phyloP scores from a whole-genome alignment of 2,113 vertebrate species.

The Lampris megalopsis region DNA sequence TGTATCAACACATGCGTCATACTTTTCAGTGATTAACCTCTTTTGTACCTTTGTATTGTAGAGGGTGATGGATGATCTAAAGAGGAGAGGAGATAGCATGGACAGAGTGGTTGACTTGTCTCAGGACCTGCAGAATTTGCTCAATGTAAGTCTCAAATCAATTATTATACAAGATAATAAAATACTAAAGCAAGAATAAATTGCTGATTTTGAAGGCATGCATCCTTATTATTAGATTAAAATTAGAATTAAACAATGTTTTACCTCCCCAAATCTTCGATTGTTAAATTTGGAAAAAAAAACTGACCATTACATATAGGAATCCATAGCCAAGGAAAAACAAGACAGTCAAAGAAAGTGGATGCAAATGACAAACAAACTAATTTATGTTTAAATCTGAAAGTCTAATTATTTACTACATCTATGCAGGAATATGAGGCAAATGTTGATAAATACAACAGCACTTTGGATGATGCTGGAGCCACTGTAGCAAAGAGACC shows the following conservation, averaged over 20 bases:
- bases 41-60: conserved; percentile 64
- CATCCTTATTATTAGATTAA: too few species aligned
- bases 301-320: too few species aligned
- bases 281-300: too few species aligned
- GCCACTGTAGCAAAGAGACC: conserved; percentile 76
- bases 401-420: conserved; percentile 13
- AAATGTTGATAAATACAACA: conserved; percentile 87
- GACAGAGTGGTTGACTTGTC: conserved; percentile 83
- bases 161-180: neutral
- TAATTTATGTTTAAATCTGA: neutral
- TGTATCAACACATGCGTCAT: neutral
- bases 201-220: neutral
- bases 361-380: too few species aligned
- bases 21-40: conserved; percentile 4
- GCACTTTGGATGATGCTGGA: conserved; percentile 81
- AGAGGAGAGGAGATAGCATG: conserved; percentile 86
- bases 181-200: neutral
- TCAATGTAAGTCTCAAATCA: conserved; percentile 82
- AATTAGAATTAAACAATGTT: too few species aligned
- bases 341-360: too few species aligned
- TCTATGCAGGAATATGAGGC: conserved; percentile 88
- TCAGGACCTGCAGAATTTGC: conserved; percentile 84
- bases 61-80: conserved; percentile 90
- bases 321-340: too few species aligned
- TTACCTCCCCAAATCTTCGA: too few species aligned